Percentiles rank a stretch among this genome's conserved stretches.
These are phyloP conservation scores for Amniataba percoides DNA, from an alignment of 2,797 vertebrate genomes.

Conservation along the genomic window DNA sequence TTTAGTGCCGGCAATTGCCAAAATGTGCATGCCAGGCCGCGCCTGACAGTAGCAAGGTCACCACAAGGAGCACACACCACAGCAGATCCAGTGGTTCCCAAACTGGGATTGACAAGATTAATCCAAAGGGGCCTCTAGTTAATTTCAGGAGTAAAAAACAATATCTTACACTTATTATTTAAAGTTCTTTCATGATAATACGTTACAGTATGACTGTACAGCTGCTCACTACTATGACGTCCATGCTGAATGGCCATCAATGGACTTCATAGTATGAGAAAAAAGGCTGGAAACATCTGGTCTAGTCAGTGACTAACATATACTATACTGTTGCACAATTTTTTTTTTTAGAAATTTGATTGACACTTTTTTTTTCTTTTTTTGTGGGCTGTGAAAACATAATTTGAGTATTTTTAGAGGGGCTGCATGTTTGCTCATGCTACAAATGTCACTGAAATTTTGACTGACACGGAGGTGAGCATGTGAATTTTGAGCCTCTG, in stretches of 20 bases:
- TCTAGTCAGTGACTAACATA: neutral
- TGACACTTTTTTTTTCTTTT: slow-evolving; percentile 15
- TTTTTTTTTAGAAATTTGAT: neutral
- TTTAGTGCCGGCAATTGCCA: neutral
- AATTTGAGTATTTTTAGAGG: neutral
- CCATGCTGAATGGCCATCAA: neutral
- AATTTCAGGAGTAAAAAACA: neutral
- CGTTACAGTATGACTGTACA: neutral
- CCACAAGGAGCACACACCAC: neutral
- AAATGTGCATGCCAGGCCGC: neutral
- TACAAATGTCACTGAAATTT: neutral
- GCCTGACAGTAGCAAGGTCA: neutral
- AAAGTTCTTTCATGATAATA: neutral
- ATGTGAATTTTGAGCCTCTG: slow-evolving; percentile 4
- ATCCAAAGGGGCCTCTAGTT: neutral
- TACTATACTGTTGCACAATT: neutral
- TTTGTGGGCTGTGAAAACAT: neutral
- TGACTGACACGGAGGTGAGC: neutral
- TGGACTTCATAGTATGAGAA: neutral
- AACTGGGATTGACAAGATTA: neutral
- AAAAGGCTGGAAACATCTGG: neutral
- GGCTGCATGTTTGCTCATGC: neutral
- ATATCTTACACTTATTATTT: neutral
- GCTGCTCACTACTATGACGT: slow-evolving; percentile 1
- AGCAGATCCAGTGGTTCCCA: neutral